Evolutionary conservation across 2,113 vertebrate genomes (phyloP), one percentile per base, ranked within the genome.

Genomic region (Pitta sordida): DNA sequence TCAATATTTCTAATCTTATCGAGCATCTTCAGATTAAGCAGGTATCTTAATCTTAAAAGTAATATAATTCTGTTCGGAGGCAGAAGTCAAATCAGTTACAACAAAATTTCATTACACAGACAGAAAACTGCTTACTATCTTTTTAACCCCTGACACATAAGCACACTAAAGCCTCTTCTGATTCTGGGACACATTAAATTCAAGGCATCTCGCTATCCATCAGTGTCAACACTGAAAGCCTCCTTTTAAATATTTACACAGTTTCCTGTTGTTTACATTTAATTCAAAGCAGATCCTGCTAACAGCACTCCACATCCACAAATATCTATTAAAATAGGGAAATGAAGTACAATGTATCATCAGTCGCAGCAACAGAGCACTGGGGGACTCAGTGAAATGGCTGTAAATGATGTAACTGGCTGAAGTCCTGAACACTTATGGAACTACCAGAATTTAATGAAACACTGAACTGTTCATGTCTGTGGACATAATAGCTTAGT

Each of bases 391-490:
- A 4, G 53, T 9, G 11, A 36, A 49, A 11, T 8, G 60, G 30
- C 19, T 30, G 0, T 24, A 51, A 71, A 9, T 4, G 9, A 32
- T 11, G 46, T 5, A 43, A 36, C 14, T 43, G 13, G 46, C 13
- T 5, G 8, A 63, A 55, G 18, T 6, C 39, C n/a, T 29, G 10
- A 55, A 51, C 22, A 5, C 22, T 30, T 62, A 17, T 0, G 1
- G 29, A 71, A 73, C 10, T 5, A 20, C 11, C 30, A 65, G 46
- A 52, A 76, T 20, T 62, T 18, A 53, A 34, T 8, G 24, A 73
- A 79, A 41, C 10, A 12, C 1, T 27, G 12, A 83, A 46, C 30
- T 55, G 13, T 10, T 80, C 3, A 4, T 20, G 5, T 36, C 19
- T 34, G 11, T 8, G 17, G 4, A 48, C 13, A 18, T 55, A 30